Percentiles rank a stretch among this genome's conserved stretches.
phyloP scores from a whole-genome alignment of 1,140 invertebrate genomes.

The Bombus polaris region DNA sequence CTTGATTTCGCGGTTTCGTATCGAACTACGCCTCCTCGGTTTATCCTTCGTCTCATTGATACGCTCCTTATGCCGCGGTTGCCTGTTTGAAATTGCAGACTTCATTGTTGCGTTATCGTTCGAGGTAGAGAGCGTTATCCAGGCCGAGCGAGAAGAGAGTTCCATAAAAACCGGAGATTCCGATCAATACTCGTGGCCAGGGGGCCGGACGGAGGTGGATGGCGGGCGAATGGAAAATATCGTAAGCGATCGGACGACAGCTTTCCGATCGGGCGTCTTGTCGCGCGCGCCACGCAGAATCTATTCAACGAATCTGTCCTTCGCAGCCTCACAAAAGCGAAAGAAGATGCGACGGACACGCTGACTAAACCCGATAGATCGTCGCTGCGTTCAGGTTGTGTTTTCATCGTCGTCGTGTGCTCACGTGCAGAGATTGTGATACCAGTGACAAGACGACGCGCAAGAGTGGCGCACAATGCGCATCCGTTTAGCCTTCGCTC shows the following conservation, averaged over 20 bases:
- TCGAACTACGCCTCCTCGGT: neutral
- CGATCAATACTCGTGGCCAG: slow-evolving; percentile 30
- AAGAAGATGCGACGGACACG: slow-evolving; percentile 10
- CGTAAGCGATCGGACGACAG: slow-evolving; percentile 33
- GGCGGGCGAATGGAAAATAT: slow-evolving; percentile 22
- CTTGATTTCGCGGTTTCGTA: neutral
- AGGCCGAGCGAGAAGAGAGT: slow-evolving; percentile 22
- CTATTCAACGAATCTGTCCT: slow-evolving; percentile 28
- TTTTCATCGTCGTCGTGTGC: slow-evolving; percentile 35
- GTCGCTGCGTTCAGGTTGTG: slow-evolving; percentile 4
- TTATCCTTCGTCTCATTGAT: neutral
- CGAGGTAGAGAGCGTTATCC: slow-evolving; percentile 2
- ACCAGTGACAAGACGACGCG: slow-evolving; percentile 45
- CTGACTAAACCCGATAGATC: slow-evolving; percentile 12
- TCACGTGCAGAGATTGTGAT: slow-evolving; percentile 21
- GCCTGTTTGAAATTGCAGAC: neutral
- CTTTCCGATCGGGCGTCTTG: slow-evolving; percentile 35
- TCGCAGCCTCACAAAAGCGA: neutral
- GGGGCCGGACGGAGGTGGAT: neutral
- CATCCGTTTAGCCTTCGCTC: slow-evolving; percentile 57
- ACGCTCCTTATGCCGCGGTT: neutral
- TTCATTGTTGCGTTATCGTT: slow-evolving; percentile 1
- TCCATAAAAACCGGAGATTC: slow-evolving; percentile 23
- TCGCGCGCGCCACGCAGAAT: slow-evolving; percentile 1
- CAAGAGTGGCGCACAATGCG: slow-evolving; percentile 61